Percentiles rank a stretch among this genome's conserved stretches.
phyloP scores from a whole-genome alignment of 2,113 vertebrate genomes.

The Pseudolaguvia tuberculata region DNA sequence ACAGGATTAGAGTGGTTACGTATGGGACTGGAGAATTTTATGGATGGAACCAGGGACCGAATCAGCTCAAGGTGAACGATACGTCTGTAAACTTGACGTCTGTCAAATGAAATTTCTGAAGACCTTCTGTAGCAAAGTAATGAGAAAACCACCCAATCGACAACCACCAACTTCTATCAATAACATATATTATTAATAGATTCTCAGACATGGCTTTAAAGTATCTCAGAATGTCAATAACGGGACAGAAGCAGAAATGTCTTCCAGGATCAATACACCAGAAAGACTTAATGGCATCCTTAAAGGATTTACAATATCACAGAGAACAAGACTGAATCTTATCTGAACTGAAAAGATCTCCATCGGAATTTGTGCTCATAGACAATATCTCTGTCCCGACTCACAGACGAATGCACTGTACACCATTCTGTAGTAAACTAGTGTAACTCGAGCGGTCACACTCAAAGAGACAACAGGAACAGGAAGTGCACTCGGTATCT shows the following conservation, averaged over 20 bases:
- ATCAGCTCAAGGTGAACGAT: conserved; percentile 23
- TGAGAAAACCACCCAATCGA: background rate
- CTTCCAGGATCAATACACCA: background rate
- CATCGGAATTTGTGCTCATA: too few species aligned
- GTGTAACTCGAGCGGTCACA: too few species aligned
- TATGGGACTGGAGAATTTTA: conserved; percentile 10
- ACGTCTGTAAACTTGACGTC: conserved; percentile 21
- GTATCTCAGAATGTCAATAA: conserved; percentile 7
- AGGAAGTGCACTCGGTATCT: too few species aligned
- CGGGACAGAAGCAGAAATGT: background rate
- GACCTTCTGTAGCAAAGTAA: conserved; percentile 28
- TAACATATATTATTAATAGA: background rate
- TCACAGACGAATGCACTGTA: background rate
- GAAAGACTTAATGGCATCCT: background rate
- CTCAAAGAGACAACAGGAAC: too few species aligned
- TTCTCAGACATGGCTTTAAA: background rate
- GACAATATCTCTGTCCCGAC: too few species aligned
- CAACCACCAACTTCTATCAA: conserved; percentile 1
- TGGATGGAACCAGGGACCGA: conserved; percentile 17
- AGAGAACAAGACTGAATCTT: background rate
- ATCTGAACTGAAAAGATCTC: too few species aligned
- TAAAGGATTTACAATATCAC: background rate
- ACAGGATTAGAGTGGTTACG: conserved; percentile 43
- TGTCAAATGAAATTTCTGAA: conserved; percentile 34
- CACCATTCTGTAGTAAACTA: too few species aligned